Percentiles rank a stretch among this genome's conserved stretches.
Evolutionary conservation across 2,888 invertebrate species (phyloP).

Genomic region (Torymus texanus): DNA sequence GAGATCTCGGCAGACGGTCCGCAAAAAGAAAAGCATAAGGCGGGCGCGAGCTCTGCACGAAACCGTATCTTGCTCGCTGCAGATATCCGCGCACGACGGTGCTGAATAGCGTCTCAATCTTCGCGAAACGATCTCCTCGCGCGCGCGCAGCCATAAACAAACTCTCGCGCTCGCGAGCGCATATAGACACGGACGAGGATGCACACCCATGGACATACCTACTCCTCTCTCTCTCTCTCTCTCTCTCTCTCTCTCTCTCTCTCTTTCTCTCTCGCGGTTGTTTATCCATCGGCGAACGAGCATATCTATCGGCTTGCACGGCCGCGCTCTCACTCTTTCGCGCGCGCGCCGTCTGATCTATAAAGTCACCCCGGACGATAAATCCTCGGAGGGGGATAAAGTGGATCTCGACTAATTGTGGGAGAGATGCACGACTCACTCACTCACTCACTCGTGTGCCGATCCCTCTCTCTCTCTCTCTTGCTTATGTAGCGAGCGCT

Average conservation of each 20-base stretch:
- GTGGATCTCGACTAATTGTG: constrained; percentile 74
- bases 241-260: constrained; percentile 10
- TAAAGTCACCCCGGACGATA: constrained; percentile 71
- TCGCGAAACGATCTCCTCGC: constrained; percentile 61
- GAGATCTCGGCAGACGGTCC: not conserved
- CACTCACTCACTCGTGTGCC: constrained; percentile 46
- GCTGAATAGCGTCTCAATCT: constrained; percentile 69
- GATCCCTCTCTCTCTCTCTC: constrained; percentile 5
- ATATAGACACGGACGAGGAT: constrained; percentile 32
- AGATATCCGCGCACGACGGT: constrained; percentile 58
- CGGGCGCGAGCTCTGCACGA: constrained; percentile 14
- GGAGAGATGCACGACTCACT: constrained; percentile 73
- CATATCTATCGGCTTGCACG: not conserved
- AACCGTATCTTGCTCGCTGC: constrained; percentile 29
- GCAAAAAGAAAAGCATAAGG: constrained; percentile 5
- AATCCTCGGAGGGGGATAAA: constrained; percentile 71
- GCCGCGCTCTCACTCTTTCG: not conserved
- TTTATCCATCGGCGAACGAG: not conserved
- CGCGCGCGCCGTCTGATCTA: constrained; percentile 62
- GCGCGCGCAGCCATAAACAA: constrained; percentile 64
- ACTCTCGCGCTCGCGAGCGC: constrained; percentile 59
- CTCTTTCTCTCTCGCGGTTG: constrained; percentile 7
- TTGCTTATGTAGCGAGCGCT: not conserved
- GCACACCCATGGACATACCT: constrained; percentile 4
- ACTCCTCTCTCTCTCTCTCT: constrained; percentile 6